Conservation (phyloP, 1,140 invertebrate genomes). For the Popillia japonica region DNA sequence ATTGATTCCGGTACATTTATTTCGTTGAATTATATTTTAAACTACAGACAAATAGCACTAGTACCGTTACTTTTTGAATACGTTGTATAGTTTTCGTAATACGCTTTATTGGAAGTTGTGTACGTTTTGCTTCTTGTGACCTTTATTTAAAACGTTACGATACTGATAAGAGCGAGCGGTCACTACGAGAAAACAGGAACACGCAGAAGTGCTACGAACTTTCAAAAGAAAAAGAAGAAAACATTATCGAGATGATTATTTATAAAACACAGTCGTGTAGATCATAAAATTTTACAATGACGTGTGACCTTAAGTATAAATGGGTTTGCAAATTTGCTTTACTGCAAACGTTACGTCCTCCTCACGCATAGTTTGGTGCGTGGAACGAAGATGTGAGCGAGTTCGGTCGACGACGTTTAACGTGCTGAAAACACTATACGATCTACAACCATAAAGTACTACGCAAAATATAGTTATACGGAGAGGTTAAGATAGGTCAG, state of each 20-base stretch:
- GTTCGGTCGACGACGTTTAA: neutral
- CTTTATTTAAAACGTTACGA: neutral
- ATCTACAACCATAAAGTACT: slow-evolving; percentile 33
- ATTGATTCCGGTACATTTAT: too few species aligned
- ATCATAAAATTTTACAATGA: slow-evolving; percentile 45
- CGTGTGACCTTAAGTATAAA: slow-evolving; percentile 48
- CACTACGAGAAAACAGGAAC: neutral
- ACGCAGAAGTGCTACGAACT: slow-evolving; percentile 15
- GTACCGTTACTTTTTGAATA: neutral
- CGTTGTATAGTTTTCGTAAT: neutral
- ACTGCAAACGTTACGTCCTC: neutral
- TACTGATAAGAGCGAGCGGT: slow-evolving; percentile 8
- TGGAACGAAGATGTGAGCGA: neutral
- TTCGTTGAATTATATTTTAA: too few species aligned
- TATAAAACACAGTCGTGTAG: slow-evolving; percentile 39
- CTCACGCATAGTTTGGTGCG: neutral
- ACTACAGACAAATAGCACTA: too few species aligned
- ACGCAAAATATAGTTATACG: slow-evolving; percentile 31
- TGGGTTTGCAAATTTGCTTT: neutral
- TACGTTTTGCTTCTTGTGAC: neutral
- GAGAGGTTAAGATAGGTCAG: slow-evolving; percentile 38
- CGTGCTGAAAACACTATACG: slow-evolving; percentile 1
- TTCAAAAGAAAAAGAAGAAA: slow-evolving; percentile 1
- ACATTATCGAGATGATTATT: slow-evolving; percentile 28
- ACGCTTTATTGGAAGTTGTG: neutral